phyloP scores from a whole-genome alignment of 2,113 vertebrate species.

The Thinocorus orbignyianus region DNA sequence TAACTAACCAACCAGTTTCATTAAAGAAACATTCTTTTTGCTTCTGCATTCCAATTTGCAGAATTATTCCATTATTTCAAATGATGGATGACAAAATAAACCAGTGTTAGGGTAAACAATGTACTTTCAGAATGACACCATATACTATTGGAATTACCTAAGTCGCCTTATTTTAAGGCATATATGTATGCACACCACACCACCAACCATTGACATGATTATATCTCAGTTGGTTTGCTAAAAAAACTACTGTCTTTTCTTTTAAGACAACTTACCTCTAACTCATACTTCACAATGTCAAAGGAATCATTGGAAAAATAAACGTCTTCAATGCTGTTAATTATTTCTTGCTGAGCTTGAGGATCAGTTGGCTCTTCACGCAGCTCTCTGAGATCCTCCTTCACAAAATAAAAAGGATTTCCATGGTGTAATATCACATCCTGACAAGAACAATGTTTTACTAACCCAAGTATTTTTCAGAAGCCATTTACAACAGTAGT shows the following conservation, averaged over 20 bases:
- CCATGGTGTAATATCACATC: not conserved
- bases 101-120: not conserved
- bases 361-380: constrained; percentile 92
- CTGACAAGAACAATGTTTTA: not conserved
- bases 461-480: not conserved
- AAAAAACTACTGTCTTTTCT: not conserved
- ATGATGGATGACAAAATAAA: not conserved
- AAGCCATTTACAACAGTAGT: not conserved
- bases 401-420: constrained; percentile 28
- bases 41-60: not conserved
- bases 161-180: not conserved
- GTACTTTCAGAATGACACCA: not conserved
- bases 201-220: not conserved
- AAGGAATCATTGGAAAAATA: constrained; percentile 96
- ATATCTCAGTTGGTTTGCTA: not conserved
- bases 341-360: constrained; percentile 94
- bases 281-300: constrained; percentile 94
- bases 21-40: not conserved
- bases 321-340: constrained; percentile 94
- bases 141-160: not conserved
- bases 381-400: constrained; percentile 93
- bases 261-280: constrained; percentile 84
- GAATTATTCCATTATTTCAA: not conserved
- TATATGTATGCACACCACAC: not conserved
- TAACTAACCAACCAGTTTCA: not conserved